A percentile compares a stretch with the other conserved stretches of the same genome.
Evolutionary conservation across 2,888 invertebrate species (phyloP).

Genomic region (Calameuta idolon): DNA sequence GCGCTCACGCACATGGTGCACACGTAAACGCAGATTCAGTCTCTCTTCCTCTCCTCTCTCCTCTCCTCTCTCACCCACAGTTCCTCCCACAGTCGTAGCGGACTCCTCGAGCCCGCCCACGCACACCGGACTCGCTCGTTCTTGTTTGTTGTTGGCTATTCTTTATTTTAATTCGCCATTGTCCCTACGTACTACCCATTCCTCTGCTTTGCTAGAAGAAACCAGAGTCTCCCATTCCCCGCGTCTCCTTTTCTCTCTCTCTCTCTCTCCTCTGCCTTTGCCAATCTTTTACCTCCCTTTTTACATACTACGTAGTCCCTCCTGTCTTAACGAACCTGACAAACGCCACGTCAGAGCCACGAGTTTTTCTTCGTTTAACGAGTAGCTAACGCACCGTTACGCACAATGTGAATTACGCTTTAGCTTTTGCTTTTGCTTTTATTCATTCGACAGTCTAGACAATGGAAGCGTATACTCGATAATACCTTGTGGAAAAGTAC

Average conservation of each 20-base stretch:
- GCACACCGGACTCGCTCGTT: conserved; percentile 4
- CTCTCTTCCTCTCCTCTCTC: not conserved
- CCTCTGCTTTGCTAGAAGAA: not conserved
- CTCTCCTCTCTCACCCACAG: not conserved
- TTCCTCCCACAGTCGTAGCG: not conserved
- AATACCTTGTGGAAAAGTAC: not conserved
- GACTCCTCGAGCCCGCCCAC: conserved; percentile 1
- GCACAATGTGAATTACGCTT: not conserved
- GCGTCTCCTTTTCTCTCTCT: conserved; percentile 9
- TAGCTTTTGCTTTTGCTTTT: not conserved
- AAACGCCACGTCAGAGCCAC: not conserved
- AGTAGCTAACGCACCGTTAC: not conserved
- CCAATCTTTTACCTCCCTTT: conserved; percentile 3
- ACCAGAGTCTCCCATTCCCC: conserved; percentile 13
- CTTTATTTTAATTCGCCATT: conserved; percentile 9
- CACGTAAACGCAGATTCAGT: not conserved
- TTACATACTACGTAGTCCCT: not conserved
- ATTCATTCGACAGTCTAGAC: not conserved
- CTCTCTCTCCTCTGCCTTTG: conserved; percentile 1
- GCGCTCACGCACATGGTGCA: not conserved
- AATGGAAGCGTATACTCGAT: not conserved
- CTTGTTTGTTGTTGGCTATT: conserved; percentile 9
- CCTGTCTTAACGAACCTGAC: not conserved
- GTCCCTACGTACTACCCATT: conserved; percentile 2
- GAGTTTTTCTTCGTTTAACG: not conserved